A percentile compares a stretch with the other conserved stretches of the same genome.
Conservation (phyloP, 2,113 vertebrate genomes). For the Tetrax tetrax region DNA sequence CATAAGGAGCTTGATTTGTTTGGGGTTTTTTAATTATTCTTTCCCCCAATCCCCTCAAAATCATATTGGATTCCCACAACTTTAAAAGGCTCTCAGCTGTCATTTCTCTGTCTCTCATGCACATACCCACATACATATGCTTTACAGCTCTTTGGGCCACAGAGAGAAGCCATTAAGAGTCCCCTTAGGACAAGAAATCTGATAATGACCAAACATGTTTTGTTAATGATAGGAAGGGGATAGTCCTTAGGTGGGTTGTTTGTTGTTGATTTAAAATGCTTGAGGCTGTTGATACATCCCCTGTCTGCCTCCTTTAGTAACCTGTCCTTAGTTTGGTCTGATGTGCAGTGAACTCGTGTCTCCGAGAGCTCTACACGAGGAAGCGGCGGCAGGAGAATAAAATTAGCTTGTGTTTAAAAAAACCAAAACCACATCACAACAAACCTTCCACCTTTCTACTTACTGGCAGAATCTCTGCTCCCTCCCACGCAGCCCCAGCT, state of each 20-base stretch:
- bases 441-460: background rate
- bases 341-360: background rate
- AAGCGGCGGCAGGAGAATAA: background rate
- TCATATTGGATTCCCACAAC: background rate
- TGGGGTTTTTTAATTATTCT: background rate
- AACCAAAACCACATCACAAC: background rate
- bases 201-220: background rate
- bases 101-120: background rate
- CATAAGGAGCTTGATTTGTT: background rate
- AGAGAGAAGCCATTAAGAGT: background rate
- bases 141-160: background rate
- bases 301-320: background rate
- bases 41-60: fast-evolving
- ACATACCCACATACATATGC: background rate
- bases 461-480: background rate
- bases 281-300: background rate
- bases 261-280: background rate
- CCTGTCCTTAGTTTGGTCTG: background rate
- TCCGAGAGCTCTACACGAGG: fast-evolving
- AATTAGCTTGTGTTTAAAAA: background rate
- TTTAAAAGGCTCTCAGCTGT: background rate
- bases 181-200: background rate
- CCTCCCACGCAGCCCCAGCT: conserved; percentile 10
- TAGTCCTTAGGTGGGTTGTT: background rate
- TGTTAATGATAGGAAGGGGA: background rate